Percentiles rank a stretch among this genome's conserved stretches.
Evolutionary conservation across 2,113 vertebrate species (phyloP).

Genomic region (Epinephelus moara): DNA sequence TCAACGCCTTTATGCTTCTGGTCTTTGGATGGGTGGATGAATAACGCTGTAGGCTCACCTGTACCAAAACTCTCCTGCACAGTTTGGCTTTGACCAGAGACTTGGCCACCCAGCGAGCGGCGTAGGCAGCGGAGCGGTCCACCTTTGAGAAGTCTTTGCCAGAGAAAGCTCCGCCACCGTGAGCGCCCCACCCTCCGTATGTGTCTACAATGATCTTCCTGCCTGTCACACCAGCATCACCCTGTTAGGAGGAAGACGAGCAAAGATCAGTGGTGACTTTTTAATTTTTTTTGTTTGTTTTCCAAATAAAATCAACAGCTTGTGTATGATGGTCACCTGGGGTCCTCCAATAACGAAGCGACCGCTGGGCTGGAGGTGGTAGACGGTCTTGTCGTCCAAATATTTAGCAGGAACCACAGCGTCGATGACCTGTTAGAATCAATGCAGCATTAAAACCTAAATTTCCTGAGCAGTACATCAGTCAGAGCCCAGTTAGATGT

Average conservation of each 20-base stretch:
- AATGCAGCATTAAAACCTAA: not conserved
- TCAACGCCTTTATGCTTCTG: not conserved
- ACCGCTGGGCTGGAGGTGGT: conserved; percentile 96
- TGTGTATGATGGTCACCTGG: conserved; percentile 84
- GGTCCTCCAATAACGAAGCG: conserved; percentile 98
- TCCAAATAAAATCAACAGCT: not conserved
- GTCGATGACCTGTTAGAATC: conserved; percentile 83
- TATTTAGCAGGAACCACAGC: conserved; percentile 92
- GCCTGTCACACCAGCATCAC: conserved; percentile 96
- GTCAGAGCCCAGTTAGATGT: not conserved
- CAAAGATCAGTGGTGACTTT: not conserved
- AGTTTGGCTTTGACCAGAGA: conserved; percentile 96
- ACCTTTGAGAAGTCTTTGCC: conserved; percentile 98
- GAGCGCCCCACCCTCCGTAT: conserved; percentile 97
- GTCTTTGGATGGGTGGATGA: not conserved
- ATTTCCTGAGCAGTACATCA: not conserved
- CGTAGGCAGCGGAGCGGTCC: conserved; percentile 95
- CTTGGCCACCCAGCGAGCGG: conserved; percentile 98
- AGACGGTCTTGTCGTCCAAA: conserved; percentile 93
- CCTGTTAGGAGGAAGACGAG: conserved; percentile 78
- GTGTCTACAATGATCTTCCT: conserved; percentile 98
- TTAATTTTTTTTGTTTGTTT: not conserved
- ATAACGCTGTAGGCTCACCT: conserved; percentile 82
- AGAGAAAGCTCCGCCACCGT: conserved; percentile 96
- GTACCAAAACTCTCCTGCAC: conserved; percentile 94